These are phyloP conservation scores for Dasysyrphus tricinctus DNA, from an alignment of 2,888 invertebrate genomes.

Conservation along the genomic window DNA sequence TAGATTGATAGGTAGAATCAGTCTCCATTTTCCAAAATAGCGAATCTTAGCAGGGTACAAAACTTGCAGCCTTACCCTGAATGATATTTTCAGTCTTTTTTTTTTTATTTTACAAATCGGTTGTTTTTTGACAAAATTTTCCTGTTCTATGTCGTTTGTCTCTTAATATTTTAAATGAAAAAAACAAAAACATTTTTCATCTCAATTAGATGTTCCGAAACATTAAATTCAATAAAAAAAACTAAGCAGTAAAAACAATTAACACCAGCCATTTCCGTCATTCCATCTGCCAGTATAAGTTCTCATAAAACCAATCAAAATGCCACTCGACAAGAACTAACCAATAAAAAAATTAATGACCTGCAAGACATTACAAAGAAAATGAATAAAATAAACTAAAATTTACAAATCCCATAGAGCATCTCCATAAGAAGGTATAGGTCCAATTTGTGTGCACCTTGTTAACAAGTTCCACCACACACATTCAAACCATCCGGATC, in stretches of 20 bases:
- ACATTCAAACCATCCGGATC: slow-evolving; percentile 23
- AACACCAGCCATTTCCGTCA: slow-evolving; percentile 5
- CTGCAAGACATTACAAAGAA: slow-evolving; percentile 23
- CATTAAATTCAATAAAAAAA: neutral
- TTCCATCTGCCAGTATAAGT: slow-evolving; percentile 8
- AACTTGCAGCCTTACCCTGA: too few species aligned
- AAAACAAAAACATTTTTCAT: neutral
- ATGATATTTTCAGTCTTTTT: too few species aligned
- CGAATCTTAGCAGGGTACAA: too few species aligned
- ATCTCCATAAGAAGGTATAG: neutral
- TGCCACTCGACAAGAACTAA: slow-evolving; percentile 10
- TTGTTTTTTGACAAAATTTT: too few species aligned
- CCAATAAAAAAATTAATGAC: slow-evolving; percentile 35
- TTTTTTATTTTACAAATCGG: too few species aligned
- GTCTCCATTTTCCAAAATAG: too few species aligned
- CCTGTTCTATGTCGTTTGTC: too few species aligned
- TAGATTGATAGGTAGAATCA: too few species aligned
- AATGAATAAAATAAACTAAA: slow-evolving; percentile 14
- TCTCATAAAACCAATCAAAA: slow-evolving; percentile 30
- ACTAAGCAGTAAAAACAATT: slow-evolving; percentile 1
- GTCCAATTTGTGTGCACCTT: slow-evolving; percentile 56
- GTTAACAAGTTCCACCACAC: slow-evolving; percentile 41
- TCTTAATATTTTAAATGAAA: neutral
- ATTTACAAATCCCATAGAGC: slow-evolving; percentile 50
- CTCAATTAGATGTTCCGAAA: neutral